Conservation (phyloP, 2,113 vertebrate species). For the Odocoileus hemionus region DNA sequence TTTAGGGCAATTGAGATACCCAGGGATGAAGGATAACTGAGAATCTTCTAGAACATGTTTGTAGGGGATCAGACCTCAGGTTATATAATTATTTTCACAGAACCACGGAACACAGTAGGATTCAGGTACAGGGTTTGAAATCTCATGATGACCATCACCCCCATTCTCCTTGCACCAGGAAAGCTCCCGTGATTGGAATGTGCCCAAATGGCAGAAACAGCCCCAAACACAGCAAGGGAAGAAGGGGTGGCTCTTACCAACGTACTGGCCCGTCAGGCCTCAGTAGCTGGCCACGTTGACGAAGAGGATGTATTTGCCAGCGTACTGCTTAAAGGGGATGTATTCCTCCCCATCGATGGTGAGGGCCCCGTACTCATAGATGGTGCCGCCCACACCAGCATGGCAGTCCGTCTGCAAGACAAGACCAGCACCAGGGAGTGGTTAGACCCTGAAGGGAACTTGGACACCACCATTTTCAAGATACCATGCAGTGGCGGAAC, state of each 20-base stretch:
- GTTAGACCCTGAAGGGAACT: not conserved
- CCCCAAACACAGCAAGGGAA: not conserved
- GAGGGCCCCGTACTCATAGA: conserved; percentile 86
- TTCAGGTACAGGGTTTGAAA: not conserved
- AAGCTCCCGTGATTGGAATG: not conserved
- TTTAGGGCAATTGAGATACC: not conserved
- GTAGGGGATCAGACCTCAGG: not conserved
- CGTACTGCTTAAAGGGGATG: conserved; percentile 85
- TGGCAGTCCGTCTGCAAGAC: conserved; percentile 85
- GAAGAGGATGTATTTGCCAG: conserved; percentile 89
- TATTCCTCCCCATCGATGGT: conserved; percentile 82
- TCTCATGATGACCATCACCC: not conserved
- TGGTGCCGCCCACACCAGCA: conserved; percentile 73
- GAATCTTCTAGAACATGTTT: not conserved
- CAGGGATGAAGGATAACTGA: not conserved
- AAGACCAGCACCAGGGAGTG: not conserved
- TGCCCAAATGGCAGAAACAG: not conserved
- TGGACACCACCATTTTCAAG: not conserved
- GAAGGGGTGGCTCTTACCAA: conserved; percentile 82
- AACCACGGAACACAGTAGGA: not conserved
- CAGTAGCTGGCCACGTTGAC: conserved; percentile 97
- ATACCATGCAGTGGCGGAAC: not conserved
- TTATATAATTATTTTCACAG: not conserved
- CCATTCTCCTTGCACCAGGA: not conserved
- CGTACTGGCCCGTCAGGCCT: conserved; percentile 90